Evolutionary conservation across 2,113 vertebrate genomes (phyloP).

Genomic region (Urocolius indicus): DNA sequence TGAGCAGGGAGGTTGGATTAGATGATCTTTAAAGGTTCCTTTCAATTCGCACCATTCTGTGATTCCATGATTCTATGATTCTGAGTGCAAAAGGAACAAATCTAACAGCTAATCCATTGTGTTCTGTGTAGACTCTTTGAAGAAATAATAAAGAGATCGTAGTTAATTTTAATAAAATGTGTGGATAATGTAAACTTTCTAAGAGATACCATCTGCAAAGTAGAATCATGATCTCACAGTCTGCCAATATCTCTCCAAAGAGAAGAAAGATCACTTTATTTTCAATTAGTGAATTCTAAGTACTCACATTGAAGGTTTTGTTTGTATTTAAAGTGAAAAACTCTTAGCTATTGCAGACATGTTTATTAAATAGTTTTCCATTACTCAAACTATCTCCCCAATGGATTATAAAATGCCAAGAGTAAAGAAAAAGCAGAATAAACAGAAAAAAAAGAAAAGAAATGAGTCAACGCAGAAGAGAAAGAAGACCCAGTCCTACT

Average conservation of each 20-base stretch:
- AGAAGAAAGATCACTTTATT: background rate
- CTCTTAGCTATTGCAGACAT: background rate
- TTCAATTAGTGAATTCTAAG: background rate
- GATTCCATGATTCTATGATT: too few species aligned
- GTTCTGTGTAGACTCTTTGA: background rate
- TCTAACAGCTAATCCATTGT: background rate
- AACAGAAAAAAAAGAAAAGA: background rate
- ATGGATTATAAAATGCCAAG: background rate
- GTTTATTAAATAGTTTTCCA: background rate
- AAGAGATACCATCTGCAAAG: background rate
- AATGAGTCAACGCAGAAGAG: background rate
- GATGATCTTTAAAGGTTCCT: too few species aligned
- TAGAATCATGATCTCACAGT: background rate
- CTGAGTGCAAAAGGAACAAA: background rate
- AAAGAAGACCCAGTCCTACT: background rate
- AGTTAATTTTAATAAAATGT: constrained; percentile 30
- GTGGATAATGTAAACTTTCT: background rate
- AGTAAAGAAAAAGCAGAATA: background rate
- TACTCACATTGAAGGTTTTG: background rate
- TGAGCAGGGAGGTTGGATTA: too few species aligned
- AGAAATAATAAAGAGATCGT: constrained; percentile 1
- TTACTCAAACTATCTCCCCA: background rate
- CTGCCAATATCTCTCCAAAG: background rate
- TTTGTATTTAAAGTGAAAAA: background rate
- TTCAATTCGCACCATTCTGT: too few species aligned